Evolutionary conservation across 2,113 vertebrate species (phyloP).

Genomic region (Anas platyrhynchos): DNA sequence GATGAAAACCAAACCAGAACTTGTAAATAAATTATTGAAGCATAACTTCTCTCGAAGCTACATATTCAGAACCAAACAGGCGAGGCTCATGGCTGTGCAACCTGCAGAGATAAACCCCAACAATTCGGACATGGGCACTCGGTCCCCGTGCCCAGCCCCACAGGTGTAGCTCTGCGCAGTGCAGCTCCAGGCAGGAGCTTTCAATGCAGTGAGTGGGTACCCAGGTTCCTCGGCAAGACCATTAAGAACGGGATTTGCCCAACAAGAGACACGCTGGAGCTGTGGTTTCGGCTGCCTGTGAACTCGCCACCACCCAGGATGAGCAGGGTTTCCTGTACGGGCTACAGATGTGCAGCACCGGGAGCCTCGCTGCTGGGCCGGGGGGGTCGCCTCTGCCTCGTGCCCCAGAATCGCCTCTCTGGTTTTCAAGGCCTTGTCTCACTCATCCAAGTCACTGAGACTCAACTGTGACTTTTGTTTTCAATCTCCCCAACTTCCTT

Average conservation of each 20-base stretch:
- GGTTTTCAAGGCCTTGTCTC: not conserved
- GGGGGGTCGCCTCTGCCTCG: not conserved
- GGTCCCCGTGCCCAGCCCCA: not conserved
- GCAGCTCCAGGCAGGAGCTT: not conserved
- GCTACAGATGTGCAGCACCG: fast-evolving
- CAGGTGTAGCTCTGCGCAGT: fast-evolving
- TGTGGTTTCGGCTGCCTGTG: not conserved
- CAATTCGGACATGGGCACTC: fast-evolving
- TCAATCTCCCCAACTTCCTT: not conserved
- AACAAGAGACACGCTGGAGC: not conserved
- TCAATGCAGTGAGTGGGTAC: not conserved
- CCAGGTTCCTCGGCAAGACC: not conserved
- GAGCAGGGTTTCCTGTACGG: not conserved
- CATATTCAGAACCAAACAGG: not conserved
- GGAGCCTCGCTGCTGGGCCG: not conserved
- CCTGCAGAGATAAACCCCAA: not conserved
- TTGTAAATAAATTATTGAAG: not conserved
- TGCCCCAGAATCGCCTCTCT: not conserved
- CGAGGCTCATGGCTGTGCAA: not conserved
- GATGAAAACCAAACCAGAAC: not conserved
- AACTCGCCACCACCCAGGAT: not conserved
- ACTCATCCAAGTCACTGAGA: not conserved
- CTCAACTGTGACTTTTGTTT: not conserved
- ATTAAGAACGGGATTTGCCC: not conserved
- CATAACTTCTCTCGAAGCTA: not conserved